phyloP scores from a whole-genome alignment of 2,797 vertebrate genomes.

The Gallirallus australis region DNA sequence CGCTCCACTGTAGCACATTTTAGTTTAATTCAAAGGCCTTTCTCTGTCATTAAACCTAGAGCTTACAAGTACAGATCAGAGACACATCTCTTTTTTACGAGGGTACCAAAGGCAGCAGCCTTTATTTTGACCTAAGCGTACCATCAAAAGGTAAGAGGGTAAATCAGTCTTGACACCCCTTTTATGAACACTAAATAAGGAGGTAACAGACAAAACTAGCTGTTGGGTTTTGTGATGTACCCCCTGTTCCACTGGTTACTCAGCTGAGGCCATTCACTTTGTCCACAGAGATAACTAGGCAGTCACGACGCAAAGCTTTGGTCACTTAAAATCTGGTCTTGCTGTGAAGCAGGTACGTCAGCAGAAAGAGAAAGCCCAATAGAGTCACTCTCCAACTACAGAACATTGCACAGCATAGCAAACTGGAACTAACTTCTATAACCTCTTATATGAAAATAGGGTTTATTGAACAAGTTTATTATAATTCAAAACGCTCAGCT shows the following conservation, averaged over 20 bases:
- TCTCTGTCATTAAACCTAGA: slow-evolving; percentile 35
- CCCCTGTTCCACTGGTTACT: background rate
- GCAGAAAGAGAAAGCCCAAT: background rate
- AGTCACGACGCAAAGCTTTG: background rate
- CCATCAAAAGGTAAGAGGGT: background rate
- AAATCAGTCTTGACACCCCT: background rate
- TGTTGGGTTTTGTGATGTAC: background rate
- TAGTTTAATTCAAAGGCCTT: slow-evolving; percentile 43
- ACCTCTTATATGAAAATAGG: background rate
- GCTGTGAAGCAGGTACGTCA: background rate
- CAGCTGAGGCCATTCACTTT: background rate
- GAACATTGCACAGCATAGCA: background rate
- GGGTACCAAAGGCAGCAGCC: background rate
- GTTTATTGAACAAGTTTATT: background rate
- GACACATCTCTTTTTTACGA: background rate
- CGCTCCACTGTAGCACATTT: slow-evolving; percentile 8
- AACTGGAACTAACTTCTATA: background rate
- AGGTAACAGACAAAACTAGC: background rate
- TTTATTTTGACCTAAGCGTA: background rate
- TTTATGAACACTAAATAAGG: background rate
- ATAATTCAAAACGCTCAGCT: background rate
- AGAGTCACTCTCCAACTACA: background rate
- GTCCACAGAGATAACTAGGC: background rate
- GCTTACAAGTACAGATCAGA: background rate
- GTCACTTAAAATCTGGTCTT: background rate